Conservation (phyloP, 2,888 invertebrate genomes). For the Plutella xylostella region DNA sequence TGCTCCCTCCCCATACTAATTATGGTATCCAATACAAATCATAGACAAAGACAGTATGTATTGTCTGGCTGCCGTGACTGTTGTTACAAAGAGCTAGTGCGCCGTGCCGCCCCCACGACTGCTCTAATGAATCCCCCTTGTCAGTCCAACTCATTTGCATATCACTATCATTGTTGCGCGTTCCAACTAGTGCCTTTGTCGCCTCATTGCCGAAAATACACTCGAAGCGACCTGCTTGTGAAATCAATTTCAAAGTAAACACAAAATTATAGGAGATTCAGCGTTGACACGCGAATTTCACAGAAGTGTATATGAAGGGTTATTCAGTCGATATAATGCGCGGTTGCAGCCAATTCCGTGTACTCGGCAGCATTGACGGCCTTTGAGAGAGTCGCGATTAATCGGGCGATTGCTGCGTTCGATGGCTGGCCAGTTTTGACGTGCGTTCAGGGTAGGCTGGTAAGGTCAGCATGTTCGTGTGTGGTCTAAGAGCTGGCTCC, state of each 20-base stretch:
- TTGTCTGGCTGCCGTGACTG: background rate
- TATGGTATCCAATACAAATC: no score
- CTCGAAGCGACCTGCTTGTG: background rate
- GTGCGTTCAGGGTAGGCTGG: no score
- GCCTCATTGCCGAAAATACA: constrained; percentile 14
- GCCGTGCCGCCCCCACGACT: constrained; percentile 41
- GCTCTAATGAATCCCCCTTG: constrained; percentile 47
- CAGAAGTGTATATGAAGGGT: background rate
- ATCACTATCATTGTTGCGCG: constrained; percentile 42
- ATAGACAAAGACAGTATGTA: no score
- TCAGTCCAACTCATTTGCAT: constrained; percentile 55
- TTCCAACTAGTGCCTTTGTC: constrained; percentile 26
- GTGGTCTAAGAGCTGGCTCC: constrained; percentile 64
- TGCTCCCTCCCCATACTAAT: no score
- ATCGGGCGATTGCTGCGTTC: constrained; percentile 4
- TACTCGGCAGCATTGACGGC: no score
- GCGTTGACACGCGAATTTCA: background rate
- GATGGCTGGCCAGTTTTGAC: no score
- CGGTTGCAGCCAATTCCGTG: background rate
- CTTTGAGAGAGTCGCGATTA: constrained; percentile 13
- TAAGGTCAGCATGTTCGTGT: constrained; percentile 63
- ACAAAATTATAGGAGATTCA: background rate
- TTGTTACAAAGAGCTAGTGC: constrained; percentile 23
- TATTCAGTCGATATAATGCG: background rate
- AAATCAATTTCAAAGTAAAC: background rate